Conservation (phyloP, 2,888 invertebrate genomes). For the Emmelina monodactyla region DNA sequence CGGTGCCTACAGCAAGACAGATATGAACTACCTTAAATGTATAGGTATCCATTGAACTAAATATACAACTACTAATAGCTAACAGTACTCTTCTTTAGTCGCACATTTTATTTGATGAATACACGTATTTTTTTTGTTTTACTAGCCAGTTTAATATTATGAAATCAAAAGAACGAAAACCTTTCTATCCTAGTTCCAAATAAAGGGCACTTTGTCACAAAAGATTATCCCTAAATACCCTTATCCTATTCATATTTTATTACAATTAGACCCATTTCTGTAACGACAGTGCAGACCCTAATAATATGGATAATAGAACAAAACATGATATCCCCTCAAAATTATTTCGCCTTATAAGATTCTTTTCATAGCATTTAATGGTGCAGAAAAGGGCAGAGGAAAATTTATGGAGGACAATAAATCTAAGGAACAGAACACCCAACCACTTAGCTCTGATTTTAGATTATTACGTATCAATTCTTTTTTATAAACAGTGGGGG, state of each 20-base stretch:
- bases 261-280: background rate
- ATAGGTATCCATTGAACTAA: too few species aligned
- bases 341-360: constrained; percentile 37
- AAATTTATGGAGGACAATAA: constrained; percentile 38
- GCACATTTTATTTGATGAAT: too few species aligned
- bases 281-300: constrained; percentile 1
- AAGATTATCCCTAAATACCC: background rate
- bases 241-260: constrained; percentile 1
- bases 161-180: too few species aligned
- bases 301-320: constrained; percentile 2
- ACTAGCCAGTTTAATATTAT: too few species aligned
- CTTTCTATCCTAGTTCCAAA: too few species aligned
- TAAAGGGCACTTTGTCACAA: too few species aligned
- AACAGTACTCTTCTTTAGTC: too few species aligned
- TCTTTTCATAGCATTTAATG: constrained; percentile 43
- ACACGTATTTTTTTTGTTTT: too few species aligned
- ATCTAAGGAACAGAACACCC: constrained; percentile 28
- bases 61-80: too few species aligned
- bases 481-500: too few species aligned
- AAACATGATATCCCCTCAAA: constrained; percentile 18
- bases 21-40: too few species aligned
- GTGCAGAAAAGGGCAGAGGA: constrained; percentile 22
- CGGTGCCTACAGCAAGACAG: too few species aligned
- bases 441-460: constrained; percentile 27
- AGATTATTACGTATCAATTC: constrained; percentile 23